Conservation (phyloP, 2,888 invertebrate genomes). For the Cheiracanthium punctorium region DNA sequence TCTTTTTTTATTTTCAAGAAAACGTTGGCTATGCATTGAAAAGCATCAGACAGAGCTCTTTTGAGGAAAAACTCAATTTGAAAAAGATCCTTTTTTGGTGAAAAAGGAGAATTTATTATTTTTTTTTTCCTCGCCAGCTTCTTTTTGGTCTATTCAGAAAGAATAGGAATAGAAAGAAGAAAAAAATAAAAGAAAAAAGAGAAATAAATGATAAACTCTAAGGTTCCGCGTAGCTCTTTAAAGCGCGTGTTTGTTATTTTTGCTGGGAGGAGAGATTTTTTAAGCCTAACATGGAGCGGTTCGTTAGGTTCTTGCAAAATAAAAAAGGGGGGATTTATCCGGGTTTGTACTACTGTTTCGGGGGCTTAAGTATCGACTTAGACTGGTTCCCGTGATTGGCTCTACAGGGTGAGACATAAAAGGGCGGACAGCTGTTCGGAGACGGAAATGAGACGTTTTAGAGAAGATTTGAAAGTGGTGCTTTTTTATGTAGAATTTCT, state of each 20-base stretch:
- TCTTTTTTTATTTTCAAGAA: background rate
- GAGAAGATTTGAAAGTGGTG: background rate
- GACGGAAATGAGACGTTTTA: background rate
- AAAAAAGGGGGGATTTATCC: background rate
- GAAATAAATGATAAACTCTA: background rate
- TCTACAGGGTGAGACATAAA: background rate
- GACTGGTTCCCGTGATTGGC: background rate
- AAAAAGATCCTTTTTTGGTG: background rate
- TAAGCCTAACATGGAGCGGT: conserved; percentile 16
- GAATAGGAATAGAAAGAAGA: no score
- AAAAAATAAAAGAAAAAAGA: no score
- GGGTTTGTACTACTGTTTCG: background rate
- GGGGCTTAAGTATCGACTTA: conserved; percentile 23
- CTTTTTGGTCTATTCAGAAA: conserved; percentile 59
- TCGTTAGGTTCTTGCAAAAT: conserved; percentile 3
- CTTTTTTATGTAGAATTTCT: background rate
- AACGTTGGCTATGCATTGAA: background rate
- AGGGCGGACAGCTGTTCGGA: background rate
- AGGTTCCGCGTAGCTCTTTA: background rate
- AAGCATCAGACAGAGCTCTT: background rate
- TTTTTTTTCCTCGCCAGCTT: background rate
- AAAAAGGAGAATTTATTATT: background rate
- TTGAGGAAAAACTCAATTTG: conserved; percentile 13
- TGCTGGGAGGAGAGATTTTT: background rate
- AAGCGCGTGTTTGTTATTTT: conserved; percentile 18